Evolutionary conservation across 2,797 vertebrate genomes (phyloP).

Genomic region (Allenopithecus nigroviridis): DNA sequence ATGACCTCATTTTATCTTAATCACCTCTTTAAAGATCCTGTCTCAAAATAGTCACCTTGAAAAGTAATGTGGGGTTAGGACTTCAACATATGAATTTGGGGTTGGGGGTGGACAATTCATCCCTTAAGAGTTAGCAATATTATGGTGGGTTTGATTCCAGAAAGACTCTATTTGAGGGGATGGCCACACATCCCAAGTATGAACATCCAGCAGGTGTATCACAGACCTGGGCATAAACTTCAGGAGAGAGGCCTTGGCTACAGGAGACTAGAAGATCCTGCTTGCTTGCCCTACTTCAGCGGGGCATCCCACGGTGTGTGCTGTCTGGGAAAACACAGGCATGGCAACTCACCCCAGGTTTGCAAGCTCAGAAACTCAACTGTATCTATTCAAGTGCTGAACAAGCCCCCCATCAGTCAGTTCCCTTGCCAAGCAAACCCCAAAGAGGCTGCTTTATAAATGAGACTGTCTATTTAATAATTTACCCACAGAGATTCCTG

Average conservation of each 20-base stretch:
- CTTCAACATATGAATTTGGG: background rate
- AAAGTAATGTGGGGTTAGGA: background rate
- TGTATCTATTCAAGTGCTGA: rapidly evolving
- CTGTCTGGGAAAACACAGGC: background rate
- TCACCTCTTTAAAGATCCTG: background rate
- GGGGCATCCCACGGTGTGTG: background rate
- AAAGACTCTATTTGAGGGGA: background rate
- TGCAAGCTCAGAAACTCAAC: background rate
- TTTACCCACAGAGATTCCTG: background rate
- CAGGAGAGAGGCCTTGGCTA: background rate
- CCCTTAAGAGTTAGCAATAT: background rate
- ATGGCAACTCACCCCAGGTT: background rate
- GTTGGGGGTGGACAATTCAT: background rate
- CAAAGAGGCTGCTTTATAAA: too few relatives aligned
- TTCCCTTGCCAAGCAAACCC: background rate
- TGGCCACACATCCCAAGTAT: background rate
- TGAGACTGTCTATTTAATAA: background rate
- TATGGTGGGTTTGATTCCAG: background rate
- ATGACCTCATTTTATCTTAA: background rate
- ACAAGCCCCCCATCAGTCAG: background rate
- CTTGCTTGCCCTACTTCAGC: too few relatives aligned
- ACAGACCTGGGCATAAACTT: background rate
- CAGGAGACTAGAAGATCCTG: background rate
- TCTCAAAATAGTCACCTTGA: background rate
- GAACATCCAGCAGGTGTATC: background rate